Base-by-base conservation (phyloP, 1,140 invertebrate species). In the Lasioglossum albipes region DNA sequence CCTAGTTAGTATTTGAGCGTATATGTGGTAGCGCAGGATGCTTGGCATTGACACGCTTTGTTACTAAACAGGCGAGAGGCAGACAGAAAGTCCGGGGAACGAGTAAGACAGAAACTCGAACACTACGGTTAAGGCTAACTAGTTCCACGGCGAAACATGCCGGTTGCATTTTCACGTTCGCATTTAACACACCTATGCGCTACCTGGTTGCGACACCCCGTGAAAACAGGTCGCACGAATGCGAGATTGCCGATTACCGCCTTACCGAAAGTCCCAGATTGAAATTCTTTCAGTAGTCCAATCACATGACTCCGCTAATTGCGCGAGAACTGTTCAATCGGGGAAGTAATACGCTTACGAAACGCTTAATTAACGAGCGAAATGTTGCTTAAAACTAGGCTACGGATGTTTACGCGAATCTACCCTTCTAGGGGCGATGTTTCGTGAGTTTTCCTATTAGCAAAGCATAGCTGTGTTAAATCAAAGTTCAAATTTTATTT, bases 51-150 rank as follows among this genome's bases (percentile, higher is more conserved):
- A 86, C 85, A 87, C 52, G 81, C 65, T 86, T 87, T 74, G 22
- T 31, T 69, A 12, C 42, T 65, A 22, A 27, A 52, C 52, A 68
- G 85, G 76, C 45, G 76, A 83, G 76, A 83, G 74, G 81, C 41
- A 61, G 75, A 79, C 3, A 75, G 70, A 74, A 68, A 83, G 75
- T 18, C 31, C 72, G 64, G 7, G 41, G 12, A 59, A 61, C n/a
- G 42, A 85, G 68, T 75, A 69, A 77, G 84, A 85, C 49, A 45
- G 81, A 87, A 86, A 87, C 74, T 87, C 85, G 85, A 82, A 87
- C 84, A 83, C 77, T 77, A 54, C 84, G 85, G 85, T 87, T 87
- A 87, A 87, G 85, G 85, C 85, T 87, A 87, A 87, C 85, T 76
- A 76, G 85, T 87, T 80, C 71, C 81, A 52, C 45, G n/a, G 59